Base-by-base conservation (phyloP, 2,888 invertebrate genomes). In the Synanthedon tipuliformis region DNA sequence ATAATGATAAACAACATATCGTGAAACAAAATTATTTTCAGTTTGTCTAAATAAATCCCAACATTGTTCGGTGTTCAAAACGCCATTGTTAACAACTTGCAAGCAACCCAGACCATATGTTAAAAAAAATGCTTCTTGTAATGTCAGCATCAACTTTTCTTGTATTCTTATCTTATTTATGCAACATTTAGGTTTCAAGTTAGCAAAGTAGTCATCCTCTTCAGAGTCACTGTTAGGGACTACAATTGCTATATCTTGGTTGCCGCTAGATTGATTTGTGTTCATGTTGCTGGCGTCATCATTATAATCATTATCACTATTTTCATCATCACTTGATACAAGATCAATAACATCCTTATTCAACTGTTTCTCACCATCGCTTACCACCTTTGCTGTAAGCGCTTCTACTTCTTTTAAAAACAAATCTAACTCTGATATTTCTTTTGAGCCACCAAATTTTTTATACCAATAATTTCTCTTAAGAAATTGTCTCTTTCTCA, bases 1-100 rank as follows among this genome's bases (percentile, higher is more conserved):
- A 77, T 96, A 93, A 73, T 95, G 92, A 76, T 96, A 98, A 1
- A 92, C 92, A 40, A 93, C 89, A 80, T 97, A 94, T 66, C 90
- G 91, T 50, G 85, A 81, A 8, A 90, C 58, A 80, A 95, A 96
- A 57, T 88, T 76, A 15, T 74, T 66, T 64, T 94, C 91, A 13
- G 80, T 76, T 51, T 86, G 70, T 51, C 73, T 72, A 67, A 94
- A 94, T 45, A 89, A 64, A 10, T 85, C 71, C 90, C 94, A 90
- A 48, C 90, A 80, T 55, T 88, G 75, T 48, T 84, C 72, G 56
- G 89, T 80, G 55, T 72, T 80, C 4, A 94, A 66, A 51, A 82
- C 56, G 18, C 89, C 73, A 53, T 83, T 66, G 65, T 90, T 83
- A 18, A 86, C 68, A 52, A 95, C 84, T 68, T 90, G 86, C 50